Conservation (phyloP, 2,113 vertebrate genomes). For the Lethenteron camtschaticum region DNA sequence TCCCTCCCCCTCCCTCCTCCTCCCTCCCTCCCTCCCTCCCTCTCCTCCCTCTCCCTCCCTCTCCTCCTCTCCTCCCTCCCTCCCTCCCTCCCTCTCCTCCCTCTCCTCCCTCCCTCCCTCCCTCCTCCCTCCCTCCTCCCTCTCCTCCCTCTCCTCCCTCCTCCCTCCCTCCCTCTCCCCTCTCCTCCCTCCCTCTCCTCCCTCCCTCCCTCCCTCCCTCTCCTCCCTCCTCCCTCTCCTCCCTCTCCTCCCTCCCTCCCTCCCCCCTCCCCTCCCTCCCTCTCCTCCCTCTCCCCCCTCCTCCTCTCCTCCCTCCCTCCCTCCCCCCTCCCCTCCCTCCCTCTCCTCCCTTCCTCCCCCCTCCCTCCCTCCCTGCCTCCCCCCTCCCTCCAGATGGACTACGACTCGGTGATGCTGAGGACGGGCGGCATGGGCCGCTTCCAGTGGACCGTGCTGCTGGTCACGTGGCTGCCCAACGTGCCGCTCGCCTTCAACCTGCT, state of each 20-base stretch:
- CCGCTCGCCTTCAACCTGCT: constrained; percentile 30
- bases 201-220: background rate
- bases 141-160: no score
- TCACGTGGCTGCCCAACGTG: constrained; percentile 35
- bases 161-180: no score
- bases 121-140: no score
- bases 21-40: no score
- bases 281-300: accelerated
- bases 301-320: background rate
- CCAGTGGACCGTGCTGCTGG: constrained; percentile 26
- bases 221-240: background rate
- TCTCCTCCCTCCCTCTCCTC: background rate
- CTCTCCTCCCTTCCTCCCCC: background rate
- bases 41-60: no score
- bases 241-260: background rate
- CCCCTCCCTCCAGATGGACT: constrained; percentile 19
- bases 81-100: background rate
- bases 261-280: background rate
- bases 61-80: no score
- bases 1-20: no score
- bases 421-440: constrained; percentile 32
- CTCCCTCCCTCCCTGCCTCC: no score
- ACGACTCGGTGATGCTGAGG: constrained; percentile 18
- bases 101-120: background rate
- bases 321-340: background rate